Evolutionary conservation across 2,888 invertebrate genomes (phyloP).

Genomic region (Stenoptilia bipunctidactyla): DNA sequence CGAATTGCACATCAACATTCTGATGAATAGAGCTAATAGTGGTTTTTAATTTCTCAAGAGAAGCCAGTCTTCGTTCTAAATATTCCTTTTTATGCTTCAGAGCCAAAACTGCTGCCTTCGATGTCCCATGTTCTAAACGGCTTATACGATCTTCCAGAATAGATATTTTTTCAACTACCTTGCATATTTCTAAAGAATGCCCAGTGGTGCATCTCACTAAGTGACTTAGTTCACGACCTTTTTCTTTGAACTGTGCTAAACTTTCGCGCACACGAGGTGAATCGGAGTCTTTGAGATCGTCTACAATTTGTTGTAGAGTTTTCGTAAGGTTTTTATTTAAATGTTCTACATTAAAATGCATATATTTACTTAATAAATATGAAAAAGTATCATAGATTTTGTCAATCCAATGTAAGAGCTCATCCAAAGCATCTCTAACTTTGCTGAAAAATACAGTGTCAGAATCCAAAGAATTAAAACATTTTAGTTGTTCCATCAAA

Average conservation of each 20-base stretch:
- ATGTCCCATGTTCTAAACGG: conserved; percentile 32
- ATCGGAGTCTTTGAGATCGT: conserved; percentile 29
- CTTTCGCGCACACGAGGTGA: conserved; percentile 26
- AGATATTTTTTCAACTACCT: conserved; percentile 41
- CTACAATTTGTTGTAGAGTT: conserved; percentile 46
- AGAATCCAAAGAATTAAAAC: conserved; percentile 29
- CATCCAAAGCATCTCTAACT: conserved; percentile 27
- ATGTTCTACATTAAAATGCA: conserved; percentile 32
- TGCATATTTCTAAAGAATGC: conserved; percentile 45
- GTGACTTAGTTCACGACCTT: conserved; percentile 32
- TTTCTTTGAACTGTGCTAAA: conserved; percentile 32
- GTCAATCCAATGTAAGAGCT: conserved; percentile 48
- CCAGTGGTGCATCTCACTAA: conserved; percentile 38
- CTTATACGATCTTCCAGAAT: conserved; percentile 40
- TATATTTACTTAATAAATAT: conserved; percentile 33
- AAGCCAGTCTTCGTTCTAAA: conserved; percentile 34
- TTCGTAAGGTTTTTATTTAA: conserved; percentile 37
- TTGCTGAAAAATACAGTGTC: conserved; percentile 34
- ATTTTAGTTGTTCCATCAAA: conserved; percentile 37
- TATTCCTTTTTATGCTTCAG: conserved; percentile 42
- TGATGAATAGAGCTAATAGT: conserved; percentile 32
- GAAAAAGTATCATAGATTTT: conserved; percentile 43
- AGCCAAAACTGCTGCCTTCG: conserved; percentile 40
- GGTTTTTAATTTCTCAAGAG: conserved; percentile 41
- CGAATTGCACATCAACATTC: conserved; percentile 22